Percentiles rank a stretch among this genome's conserved stretches.
phyloP scores from a whole-genome alignment of 2,888 invertebrate species.

The Drosophila nr. perissopoda region DNA sequence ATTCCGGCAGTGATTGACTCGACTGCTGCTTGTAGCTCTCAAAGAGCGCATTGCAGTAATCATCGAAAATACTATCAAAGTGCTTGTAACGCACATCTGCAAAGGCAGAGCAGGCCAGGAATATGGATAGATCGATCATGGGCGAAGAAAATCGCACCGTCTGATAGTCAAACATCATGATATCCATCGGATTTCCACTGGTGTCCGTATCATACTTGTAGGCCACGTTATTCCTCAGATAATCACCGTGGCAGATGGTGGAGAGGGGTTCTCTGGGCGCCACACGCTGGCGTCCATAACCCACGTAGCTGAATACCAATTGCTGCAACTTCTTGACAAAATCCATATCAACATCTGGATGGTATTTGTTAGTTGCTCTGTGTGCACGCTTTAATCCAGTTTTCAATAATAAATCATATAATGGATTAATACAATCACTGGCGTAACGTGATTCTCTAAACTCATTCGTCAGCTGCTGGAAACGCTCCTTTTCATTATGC shows the following conservation, averaged over 20 bases:
- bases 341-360: slow-evolving; percentile 66
- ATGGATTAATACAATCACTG: slow-evolving; percentile 39
- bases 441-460: slow-evolving; percentile 79
- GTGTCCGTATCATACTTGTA: slow-evolving; percentile 75
- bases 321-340: slow-evolving; percentile 69
- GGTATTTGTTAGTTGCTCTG: slow-evolving; percentile 50
- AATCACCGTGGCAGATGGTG: slow-evolving; percentile 84
- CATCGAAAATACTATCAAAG: slow-evolving; percentile 79
- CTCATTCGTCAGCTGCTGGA: slow-evolving; percentile 57
- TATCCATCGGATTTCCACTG: slow-evolving; percentile 66
- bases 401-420: slow-evolving; percentile 48
- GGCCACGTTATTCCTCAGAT: slow-evolving; percentile 84
- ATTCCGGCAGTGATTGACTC: slow-evolving; percentile 65
- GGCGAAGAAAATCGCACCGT: slow-evolving; percentile 83
- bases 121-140: slow-evolving; percentile 82
- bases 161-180: slow-evolving; percentile 85
- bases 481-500: slow-evolving; percentile 60
- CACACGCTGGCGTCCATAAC: slow-evolving; percentile 71
- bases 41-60: slow-evolving; percentile 74
- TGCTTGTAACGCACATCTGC: slow-evolving; percentile 74
- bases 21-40: slow-evolving; percentile 50
- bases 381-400: slow-evolving; percentile 51
- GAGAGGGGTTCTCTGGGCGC: slow-evolving; percentile 81
- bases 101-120: slow-evolving; percentile 76
- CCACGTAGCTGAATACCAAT: slow-evolving; percentile 40